A percentile compares a stretch with the other conserved stretches of the same genome.
Evolutionary conservation across 2,888 invertebrate species (phyloP).

Genomic region (Tupiocoris notatus): DNA sequence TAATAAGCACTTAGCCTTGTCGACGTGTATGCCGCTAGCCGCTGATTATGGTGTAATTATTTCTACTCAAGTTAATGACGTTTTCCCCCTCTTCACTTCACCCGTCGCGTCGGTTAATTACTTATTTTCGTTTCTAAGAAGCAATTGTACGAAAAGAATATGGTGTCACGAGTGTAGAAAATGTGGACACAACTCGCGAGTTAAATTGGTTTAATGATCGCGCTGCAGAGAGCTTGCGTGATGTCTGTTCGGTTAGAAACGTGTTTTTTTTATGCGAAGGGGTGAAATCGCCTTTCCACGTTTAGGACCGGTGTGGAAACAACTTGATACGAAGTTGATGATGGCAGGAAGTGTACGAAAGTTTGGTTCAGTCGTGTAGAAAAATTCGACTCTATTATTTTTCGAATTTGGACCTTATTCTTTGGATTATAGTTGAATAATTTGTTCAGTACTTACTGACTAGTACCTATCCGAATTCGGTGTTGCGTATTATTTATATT

Average conservation of each 20-base stretch:
- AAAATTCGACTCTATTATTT: too few species aligned
- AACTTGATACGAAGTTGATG: neutral
- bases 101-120: neutral
- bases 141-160: neutral
- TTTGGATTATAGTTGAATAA: too few species aligned
- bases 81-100: neutral
- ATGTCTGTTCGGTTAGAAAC: neutral
- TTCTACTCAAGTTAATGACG: neutral
- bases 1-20: neutral
- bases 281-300: neutral
- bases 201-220: conserved; percentile 17
- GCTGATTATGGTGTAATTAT: neutral
- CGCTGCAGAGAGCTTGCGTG: conserved; percentile 9
- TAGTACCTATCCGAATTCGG: too few species aligned
- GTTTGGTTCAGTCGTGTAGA: neutral
- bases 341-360: conserved; percentile 1
- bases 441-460: too few species aligned
- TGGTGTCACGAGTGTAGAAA: neutral
- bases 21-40: neutral
- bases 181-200: neutral
- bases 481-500: too few species aligned
- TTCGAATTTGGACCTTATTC: too few species aligned
- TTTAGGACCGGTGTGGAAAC: neutral
- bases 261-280: neutral
- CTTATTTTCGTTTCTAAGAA: neutral